Percentiles rank a stretch among this genome's conserved stretches.
phyloP scores from a whole-genome alignment of 1,140 invertebrate species.

The Anastrepha obliqua region DNA sequence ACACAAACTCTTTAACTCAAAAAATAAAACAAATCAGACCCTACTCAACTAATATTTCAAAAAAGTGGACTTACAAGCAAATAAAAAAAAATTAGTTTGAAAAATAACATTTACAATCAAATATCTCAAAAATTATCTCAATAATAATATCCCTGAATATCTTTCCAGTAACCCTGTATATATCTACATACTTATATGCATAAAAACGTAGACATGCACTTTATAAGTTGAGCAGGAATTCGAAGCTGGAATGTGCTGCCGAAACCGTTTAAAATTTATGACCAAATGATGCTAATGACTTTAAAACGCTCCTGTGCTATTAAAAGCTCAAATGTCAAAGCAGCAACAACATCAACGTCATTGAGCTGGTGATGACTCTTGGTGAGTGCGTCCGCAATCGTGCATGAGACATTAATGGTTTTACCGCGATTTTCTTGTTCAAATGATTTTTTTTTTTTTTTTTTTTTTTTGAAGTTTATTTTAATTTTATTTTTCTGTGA shows the following conservation, averaged over 20 bases:
- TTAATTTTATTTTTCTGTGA: neutral
- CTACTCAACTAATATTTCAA: too few relatives aligned
- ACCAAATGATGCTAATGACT: slow-evolving; percentile 48
- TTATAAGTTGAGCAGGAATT: neutral
- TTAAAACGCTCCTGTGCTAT: slow-evolving; percentile 38
- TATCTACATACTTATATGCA: neutral
- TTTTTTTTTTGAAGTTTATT: neutral
- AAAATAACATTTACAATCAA: too few relatives aligned
- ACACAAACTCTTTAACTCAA: too few relatives aligned
- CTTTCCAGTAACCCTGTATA: neutral
- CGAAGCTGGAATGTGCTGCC: neutral
- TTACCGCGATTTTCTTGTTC: neutral
- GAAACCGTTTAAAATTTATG: slow-evolving; percentile 37
- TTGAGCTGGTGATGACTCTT: neutral
- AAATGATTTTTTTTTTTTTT: neutral
- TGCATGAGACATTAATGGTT: slow-evolving; percentile 14
- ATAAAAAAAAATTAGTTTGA: too few relatives aligned
- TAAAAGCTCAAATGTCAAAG: slow-evolving; percentile 29
- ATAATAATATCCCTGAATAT: neutral
- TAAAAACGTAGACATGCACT: neutral
- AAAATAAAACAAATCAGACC: too few relatives aligned
- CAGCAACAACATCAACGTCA: neutral
- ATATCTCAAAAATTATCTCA: too few relatives aligned
- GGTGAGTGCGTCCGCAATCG: slow-evolving; percentile 11
- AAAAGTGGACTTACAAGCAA: too few relatives aligned